Evolutionary conservation across 1,140 invertebrate genomes (phyloP).

Genomic region (Anadara kagoshimensis): DNA sequence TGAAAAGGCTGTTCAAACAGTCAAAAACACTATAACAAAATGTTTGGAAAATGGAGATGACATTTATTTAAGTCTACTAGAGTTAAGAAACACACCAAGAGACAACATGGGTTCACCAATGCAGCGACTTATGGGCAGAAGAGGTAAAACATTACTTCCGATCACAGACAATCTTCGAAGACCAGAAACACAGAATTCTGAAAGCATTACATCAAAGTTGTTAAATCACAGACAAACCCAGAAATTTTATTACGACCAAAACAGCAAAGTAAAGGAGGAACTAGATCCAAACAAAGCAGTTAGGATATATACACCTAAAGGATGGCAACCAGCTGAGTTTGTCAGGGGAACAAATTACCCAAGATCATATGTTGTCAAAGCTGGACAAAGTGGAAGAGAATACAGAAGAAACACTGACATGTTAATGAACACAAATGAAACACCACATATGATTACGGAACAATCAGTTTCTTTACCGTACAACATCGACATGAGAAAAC

Average conservation of each 20-base stretch:
- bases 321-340: conserved; percentile 24
- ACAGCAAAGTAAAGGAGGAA: not conserved
- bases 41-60: too few species aligned
- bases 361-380: conserved; percentile 4
- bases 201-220: not conserved
- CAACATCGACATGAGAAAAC: too few species aligned
- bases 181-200: not conserved
- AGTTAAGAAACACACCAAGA: conserved; percentile 28
- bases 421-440: conserved; percentile 13
- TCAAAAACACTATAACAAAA: conserved; percentile 52
- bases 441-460: conserved; percentile 2
- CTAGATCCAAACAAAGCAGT: not conserved
- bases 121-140: conserved; percentile 24
- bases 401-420: conserved; percentile 6
- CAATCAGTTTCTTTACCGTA: too few species aligned
- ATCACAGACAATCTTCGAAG: conserved; percentile 15
- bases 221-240: conserved; percentile 10
- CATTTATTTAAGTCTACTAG: too few species aligned
- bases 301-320: conserved; percentile 6
- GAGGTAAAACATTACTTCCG: conserved; percentile 17
- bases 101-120: conserved; percentile 24
- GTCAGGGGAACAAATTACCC: not conserved
- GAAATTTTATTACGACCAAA: conserved; percentile 15
- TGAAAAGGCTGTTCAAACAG: conserved; percentile 33
- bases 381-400: conserved; percentile 1